Conservation (phyloP, 2,797 vertebrate species). For the Sitta carolinensis region DNA sequence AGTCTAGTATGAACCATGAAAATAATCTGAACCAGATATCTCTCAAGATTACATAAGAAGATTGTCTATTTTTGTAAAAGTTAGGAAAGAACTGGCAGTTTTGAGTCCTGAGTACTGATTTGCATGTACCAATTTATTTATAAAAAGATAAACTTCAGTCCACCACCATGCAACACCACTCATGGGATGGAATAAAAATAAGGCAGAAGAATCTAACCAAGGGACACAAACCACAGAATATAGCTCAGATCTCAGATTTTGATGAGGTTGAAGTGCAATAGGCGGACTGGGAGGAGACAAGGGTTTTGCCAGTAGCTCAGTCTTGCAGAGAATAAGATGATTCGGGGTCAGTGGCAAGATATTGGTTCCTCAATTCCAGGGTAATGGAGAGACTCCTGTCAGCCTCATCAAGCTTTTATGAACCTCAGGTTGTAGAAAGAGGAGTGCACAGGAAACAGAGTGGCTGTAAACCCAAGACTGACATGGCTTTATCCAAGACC, state of each 20-base stretch:
- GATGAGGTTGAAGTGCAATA: not conserved
- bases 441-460: not conserved
- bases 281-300: not conserved
- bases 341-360: not conserved
- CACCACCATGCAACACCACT: not conserved
- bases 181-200: not conserved
- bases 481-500: not conserved
- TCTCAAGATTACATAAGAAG: not conserved
- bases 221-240: not conserved
- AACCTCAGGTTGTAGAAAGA: not conserved
- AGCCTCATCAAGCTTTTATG: not conserved
- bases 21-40: not conserved
- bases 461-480: not conserved
- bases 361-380: not conserved
- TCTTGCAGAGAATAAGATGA: not conserved
- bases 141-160: not conserved
- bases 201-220: not conserved
- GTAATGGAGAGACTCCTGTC: not conserved
- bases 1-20: not conserved
- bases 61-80: not conserved
- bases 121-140: not conserved
- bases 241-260: not conserved
- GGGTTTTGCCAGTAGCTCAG: not conserved
- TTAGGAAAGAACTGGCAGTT: not conserved
- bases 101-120: not conserved